Base-by-base conservation (phyloP, 2,113 vertebrate genomes). In the Papio anubis region DNA sequence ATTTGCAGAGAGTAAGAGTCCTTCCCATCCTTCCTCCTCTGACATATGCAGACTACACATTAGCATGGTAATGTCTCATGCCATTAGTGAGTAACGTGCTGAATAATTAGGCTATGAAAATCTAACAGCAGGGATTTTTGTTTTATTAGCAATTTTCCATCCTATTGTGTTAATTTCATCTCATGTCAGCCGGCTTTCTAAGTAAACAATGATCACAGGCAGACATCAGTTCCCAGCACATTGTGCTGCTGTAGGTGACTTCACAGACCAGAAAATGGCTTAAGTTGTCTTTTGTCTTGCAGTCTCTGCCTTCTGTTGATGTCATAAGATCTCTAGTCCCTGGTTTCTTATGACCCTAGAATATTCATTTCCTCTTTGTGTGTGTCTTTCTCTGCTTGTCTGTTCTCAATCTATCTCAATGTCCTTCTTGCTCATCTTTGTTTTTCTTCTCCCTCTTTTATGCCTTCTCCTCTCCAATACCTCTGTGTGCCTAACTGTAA, bases 61-160 rank as follows among this genome's bases (percentile, higher is more conserved):
- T 97, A 97, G 97, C 95, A 97, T 97, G 95, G 97, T 96, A 98
- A 98, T 98, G 96, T 97, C 97, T 97, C 25, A 0, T 97, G 97
- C 98, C 97, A 97, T 98, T 97, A 98, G 97, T 89, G 96, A 98
- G 88, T 80, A 98, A 97, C 88, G 30, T 96, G 97, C 97, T 97
- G 97, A 97, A 98, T 97, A 97, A 98, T 98, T 98, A 98, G 97
- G 96, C 98, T 96, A 97, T 97, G 97, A 98, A 98, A 98, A 96
- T 90, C 96, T 96, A 97, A 98, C 82, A 90, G 96, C 94, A 83
- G 98, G 95, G 97, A 97, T 96, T 98, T 98, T 97, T 98, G 96
- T 98, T 97, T 98, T 98, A 98, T 98, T 98, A 98, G 97, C 97
- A 96, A 98, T 97, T 97, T 97, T 98, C 97, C 92, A 73, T 97